Conservation (phyloP, 2,888 invertebrate species). For the Diploptera punctata region DNA sequence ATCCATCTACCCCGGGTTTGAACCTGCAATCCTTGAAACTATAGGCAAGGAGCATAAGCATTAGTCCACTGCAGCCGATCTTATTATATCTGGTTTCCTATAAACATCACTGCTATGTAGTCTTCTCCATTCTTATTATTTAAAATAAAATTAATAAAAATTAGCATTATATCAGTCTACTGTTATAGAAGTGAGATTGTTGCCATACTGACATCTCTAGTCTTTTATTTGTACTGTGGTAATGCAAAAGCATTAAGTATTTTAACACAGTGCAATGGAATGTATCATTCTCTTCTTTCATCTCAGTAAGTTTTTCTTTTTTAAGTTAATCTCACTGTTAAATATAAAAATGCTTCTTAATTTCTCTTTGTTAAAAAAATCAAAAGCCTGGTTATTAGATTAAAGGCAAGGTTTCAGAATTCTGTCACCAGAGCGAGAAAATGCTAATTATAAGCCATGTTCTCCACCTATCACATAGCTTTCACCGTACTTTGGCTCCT, state of each 20-base stretch:
- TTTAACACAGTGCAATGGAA: constrained; percentile 12
- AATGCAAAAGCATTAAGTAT: not conserved
- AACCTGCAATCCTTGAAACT: too few relatives aligned
- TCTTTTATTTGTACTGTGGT: not conserved
- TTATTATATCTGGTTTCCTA: too few relatives aligned
- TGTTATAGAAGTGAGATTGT: not conserved
- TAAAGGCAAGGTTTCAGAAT: constrained; percentile 2
- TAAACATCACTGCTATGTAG: too few relatives aligned
- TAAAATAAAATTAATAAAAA: not conserved
- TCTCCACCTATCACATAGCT: not conserved
- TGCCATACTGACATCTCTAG: not conserved
- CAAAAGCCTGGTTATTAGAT: not conserved
- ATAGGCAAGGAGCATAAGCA: too few relatives aligned
- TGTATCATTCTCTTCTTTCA: not conserved
- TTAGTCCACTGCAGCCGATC: too few relatives aligned
- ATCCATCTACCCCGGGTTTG: too few relatives aligned
- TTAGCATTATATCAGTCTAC: not conserved
- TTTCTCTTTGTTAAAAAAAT: not conserved
- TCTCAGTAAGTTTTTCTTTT: not conserved
- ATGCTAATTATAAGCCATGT: not conserved
- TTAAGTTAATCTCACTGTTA: not conserved
- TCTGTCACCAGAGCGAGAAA: not conserved
- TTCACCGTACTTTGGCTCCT: constrained; percentile 1
- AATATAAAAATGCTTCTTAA: not conserved
- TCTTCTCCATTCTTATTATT: not conserved